These are phyloP conservation scores for Condylostylus longicornis DNA, from an alignment of 1,140 invertebrate species.

Conservation along the genomic window DNA sequence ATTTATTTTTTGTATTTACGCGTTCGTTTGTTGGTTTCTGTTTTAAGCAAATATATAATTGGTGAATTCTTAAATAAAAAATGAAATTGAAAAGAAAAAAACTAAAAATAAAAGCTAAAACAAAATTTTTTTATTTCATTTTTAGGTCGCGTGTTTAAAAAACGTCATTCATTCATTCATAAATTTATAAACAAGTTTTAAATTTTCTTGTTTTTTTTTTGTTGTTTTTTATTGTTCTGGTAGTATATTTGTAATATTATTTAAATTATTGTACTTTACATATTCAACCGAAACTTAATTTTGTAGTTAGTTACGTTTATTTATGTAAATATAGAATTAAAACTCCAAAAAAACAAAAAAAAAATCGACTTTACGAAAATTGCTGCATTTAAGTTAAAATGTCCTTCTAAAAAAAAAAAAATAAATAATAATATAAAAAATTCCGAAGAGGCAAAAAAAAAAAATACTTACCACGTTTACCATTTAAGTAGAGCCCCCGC, in stretches of 20 bases:
- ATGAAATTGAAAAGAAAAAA: no score
- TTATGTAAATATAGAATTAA: slow-evolving; percentile 17
- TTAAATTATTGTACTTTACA: slow-evolving; percentile 10
- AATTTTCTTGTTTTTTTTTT: no score
- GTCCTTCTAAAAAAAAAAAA: slow-evolving; percentile 13
- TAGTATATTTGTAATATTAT: slow-evolving; percentile 13
- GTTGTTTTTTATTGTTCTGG: no score
- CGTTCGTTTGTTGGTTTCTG: no score
- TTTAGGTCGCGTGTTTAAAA: no score
- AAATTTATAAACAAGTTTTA: no score
- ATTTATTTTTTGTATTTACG: no score
- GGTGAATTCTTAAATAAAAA: no score
- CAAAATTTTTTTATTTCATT: no score
- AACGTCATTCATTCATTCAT: no score
- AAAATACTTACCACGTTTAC: slow-evolving; percentile 3
- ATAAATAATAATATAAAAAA: slow-evolving; percentile 13
- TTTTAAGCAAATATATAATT: no score
- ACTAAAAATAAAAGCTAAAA: no score
- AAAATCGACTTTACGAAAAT: slow-evolving; percentile 12
- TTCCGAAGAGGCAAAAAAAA: slow-evolving; percentile 5
- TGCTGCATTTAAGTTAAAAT: slow-evolving; percentile 12
- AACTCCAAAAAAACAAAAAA: slow-evolving; percentile 6
- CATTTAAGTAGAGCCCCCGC: slow-evolving; percentile 13
- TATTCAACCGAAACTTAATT: slow-evolving; percentile 13
- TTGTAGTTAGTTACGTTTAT: slow-evolving; percentile 25